Base-by-base conservation (phyloP, 1,140 invertebrate species). In the Aphelenchoides avenae region DNA sequence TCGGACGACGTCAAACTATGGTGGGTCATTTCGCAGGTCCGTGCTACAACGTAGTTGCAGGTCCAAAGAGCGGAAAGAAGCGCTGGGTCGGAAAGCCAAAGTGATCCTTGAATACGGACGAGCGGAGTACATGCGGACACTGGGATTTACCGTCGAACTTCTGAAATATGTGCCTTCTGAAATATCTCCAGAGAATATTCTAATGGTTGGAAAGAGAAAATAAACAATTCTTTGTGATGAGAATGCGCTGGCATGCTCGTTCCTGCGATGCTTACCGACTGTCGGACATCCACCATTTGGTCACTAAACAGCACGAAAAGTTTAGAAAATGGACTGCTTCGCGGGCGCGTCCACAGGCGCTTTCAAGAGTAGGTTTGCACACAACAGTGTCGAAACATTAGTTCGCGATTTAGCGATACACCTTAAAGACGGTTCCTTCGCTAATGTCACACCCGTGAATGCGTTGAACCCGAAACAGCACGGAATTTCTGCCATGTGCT, bases 151-250 rank as follows among this genome's bases (percentile, higher is more conserved):
- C 11, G 57, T 67, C 5, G 27, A 44, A 26, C 24, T 66, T 9
- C 58, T 41, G 18, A n/a, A 57, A 47, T 66, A 68, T 44, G 49
- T 68, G 11, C 40, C 44, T 6, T 7, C 7, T 6, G 20, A 22
- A 1, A 29, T 63, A 1, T 69, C 64, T 11, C 64, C 64, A 30
- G 64, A 66, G 37, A 66, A 66, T 37, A 42, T 66, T 31, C 30
- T 68, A 22, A 58, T 66, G 40, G 37, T 66, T 36, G 64, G 65
- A 4, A 68, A 60, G 27, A 24, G 27, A 2, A 54, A 13, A 46
- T n/a, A n/a, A n/a, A n/a, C n/a, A n/a, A n/a, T n/a, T n/a, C n/a
- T n/a, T n/a, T n/a, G n/a, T n/a, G n/a, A n/a, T n/a, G n/a, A n/a
- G n/a, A n/a, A n/a, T n/a, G n/a, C n/a, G n/a, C n/a, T n/a, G n/a